Percentiles rank a stretch among this genome's conserved stretches.
phyloP scores from a whole-genome alignment of 2,888 invertebrate species.

The Meiosimyza decipiens region DNA sequence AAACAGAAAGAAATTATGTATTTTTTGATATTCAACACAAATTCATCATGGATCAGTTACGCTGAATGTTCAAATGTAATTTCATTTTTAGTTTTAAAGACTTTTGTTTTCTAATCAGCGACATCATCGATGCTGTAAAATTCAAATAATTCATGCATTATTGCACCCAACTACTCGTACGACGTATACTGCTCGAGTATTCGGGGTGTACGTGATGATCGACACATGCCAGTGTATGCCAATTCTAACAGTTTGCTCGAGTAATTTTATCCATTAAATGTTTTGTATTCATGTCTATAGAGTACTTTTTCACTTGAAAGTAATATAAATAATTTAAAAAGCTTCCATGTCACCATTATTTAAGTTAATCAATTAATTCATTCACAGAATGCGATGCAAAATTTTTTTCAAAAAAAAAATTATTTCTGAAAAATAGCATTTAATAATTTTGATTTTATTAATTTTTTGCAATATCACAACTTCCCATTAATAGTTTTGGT shows the following conservation, averaged over 20 bases:
- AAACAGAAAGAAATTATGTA: background rate
- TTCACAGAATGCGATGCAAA: background rate
- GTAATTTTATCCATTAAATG: background rate
- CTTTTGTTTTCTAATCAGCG: conserved; percentile 11
- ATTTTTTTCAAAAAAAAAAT: background rate
- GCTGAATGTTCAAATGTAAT: background rate
- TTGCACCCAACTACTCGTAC: conserved; percentile 3
- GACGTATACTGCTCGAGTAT: background rate
- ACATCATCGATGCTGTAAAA: conserved; percentile 3
- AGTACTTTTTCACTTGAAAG: background rate
- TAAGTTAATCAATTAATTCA: no score
- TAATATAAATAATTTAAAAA: no score
- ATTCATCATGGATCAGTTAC: background rate
- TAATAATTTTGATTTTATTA: background rate
- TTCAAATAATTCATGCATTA: conserved; percentile 4
- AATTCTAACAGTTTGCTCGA: no score
- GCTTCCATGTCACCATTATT: no score
- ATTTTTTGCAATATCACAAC: no score
- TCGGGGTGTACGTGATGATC: conserved; percentile 4
- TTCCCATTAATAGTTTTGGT: no score
- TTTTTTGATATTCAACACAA: background rate
- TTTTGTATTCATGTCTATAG: background rate
- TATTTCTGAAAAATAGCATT: background rate
- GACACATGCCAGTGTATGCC: conserved; percentile 9
- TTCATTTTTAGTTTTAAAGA: background rate